Evolutionary conservation across 2,797 vertebrate species (phyloP), one percentile per base, ranked within the genome.

Genomic region (Apogon talboti): DNA sequence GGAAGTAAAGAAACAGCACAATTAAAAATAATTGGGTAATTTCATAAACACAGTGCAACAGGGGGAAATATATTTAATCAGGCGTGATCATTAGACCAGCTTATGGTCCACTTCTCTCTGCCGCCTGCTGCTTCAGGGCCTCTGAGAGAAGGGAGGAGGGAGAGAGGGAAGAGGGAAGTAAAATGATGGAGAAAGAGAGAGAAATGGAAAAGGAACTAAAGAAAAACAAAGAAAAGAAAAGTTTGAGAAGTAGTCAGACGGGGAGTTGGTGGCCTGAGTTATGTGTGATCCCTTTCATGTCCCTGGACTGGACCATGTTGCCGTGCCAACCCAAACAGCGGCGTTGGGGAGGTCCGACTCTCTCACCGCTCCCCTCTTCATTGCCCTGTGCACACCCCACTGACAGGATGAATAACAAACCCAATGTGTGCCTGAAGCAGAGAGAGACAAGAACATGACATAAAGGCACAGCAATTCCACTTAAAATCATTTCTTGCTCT

Each of bases 21-120:
- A 92, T 92, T 92, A 92, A 90, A 92, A 92, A 86, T 91, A 90
- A 91, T 91, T 91, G 74, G 62, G 71, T 88, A 88, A 92, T 92
- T 91, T 89, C 75, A 89, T 87, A 84, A 89, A 82, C 80, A 82
- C 59, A 81, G 74, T n/a, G 63, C 74, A 89, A 81, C 79, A 76
- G 58, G 87, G 87, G 83, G 66, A 83, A 79, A 87, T 75, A 85
- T 83, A 87, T 82, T 89, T 90, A 90, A 91, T 91, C 87, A 91
- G 67, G 78, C 81, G 54, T 62, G 43, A 87, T 88, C 78, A 86
- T 89, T 75, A 80, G 65, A 71, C 57, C 11, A 71, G 81, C 78
- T 87, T 84, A 71, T 80, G 83, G 85, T 87, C 72, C 46, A 73
- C 70, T 89, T 89, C 85, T 83, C 50, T 19, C 62, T 54, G 65